Evolutionary conservation across 2,797 vertebrate genomes (phyloP).

Genomic region (Lacerta bilineata): DNA sequence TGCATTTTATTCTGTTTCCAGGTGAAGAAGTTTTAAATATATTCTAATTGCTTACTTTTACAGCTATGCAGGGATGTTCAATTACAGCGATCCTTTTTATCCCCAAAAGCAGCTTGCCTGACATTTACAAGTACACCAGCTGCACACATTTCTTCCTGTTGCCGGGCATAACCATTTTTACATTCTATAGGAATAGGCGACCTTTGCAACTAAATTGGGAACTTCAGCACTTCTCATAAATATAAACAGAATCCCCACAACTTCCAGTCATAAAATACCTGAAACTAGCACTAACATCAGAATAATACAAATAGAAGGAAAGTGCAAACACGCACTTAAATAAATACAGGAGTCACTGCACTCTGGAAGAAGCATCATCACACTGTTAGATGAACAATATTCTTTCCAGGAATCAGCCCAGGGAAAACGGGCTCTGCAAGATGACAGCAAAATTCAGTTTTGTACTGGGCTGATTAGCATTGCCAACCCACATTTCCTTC

Average conservation of each 20-base stretch:
- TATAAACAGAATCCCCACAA: constrained; percentile 27
- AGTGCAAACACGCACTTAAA: background rate
- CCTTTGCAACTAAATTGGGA: constrained; percentile 43
- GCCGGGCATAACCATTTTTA: constrained; percentile 50
- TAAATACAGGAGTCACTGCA: background rate
- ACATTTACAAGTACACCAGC: constrained; percentile 62
- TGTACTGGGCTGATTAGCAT: background rate
- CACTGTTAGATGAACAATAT: background rate
- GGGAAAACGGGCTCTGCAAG: background rate
- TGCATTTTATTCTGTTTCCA: constrained; percentile 34
- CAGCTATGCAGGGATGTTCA: constrained; percentile 49
- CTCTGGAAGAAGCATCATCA: background rate
- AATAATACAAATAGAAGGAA: constrained; percentile 6
- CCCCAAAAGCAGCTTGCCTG: constrained; percentile 43
- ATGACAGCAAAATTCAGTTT: background rate
- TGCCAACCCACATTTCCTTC: background rate
- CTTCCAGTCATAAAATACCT: background rate
- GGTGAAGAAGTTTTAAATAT: constrained; percentile 53
- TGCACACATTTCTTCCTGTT: constrained; percentile 44
- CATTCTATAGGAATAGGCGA: constrained; percentile 24
- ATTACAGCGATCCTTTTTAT: constrained; percentile 52
- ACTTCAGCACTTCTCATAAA: constrained; percentile 44
- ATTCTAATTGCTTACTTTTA: constrained; percentile 61
- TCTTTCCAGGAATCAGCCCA: background rate
- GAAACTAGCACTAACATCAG: background rate